Evolutionary conservation across 2,113 vertebrate genomes (phyloP), one percentile per base, ranked within the genome.

Genomic region (Corythoichthys haematopterus): DNA sequence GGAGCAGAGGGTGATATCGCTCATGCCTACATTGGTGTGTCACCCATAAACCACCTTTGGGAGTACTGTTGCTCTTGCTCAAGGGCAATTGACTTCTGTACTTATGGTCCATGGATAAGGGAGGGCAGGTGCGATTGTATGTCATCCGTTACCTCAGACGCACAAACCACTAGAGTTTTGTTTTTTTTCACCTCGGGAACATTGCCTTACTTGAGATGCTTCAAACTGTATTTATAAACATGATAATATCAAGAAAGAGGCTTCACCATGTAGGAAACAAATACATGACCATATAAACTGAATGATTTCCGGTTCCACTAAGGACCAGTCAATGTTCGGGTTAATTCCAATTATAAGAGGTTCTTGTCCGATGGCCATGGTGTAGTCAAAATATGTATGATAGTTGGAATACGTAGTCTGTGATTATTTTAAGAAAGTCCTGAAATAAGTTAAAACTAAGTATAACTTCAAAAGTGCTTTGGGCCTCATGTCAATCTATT

Each of bases 31-130:
- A 64, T 72, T 28, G 74, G 71, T 70, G 55, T 80, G 85, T 86
- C 85, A 85, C 82, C 83, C 78, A 90, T 89, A 86, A 91, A 90
- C 91, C 88, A 88, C 87, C 84, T 84, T 70, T 59, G 75, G 79
- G 61, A 61, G 59, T 69, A 73, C 74, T 13, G 71, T 64, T n/a
- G 78, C 71, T 72, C 79, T 70, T 65, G 66, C 75, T 85, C 47
- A 60, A 58, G 65, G 73, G 64, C 67, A 61, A 75, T 28, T 86
- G 88, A 88, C 90, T 90, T 87, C 85, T 77, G 82, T 51, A 80
- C 80, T 81, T 75, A 80, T 83, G 74, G 68, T 53, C 37, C 40
- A 15, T 35, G 62, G 68, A 76, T 52, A 40, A n/a, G 37, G 15
- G 37, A 60, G 40, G 40, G 40, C 16, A 12, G 40, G 59, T 11